phyloP scores from a whole-genome alignment of 2,113 vertebrate species.

The Zootoca vivipara region DNA sequence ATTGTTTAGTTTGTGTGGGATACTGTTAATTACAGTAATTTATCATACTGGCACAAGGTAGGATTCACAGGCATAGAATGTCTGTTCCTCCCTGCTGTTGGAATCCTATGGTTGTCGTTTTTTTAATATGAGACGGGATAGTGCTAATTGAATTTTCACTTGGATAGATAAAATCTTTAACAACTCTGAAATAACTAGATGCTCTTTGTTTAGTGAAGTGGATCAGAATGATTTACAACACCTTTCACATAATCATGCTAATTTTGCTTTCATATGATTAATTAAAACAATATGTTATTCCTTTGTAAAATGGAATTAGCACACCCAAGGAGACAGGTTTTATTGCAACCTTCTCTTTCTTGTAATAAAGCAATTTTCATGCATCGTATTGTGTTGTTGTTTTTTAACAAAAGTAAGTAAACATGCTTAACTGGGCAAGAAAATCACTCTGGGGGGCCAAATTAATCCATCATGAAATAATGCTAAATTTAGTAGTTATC shows the following conservation, averaged over 20 bases:
- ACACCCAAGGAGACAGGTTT: slow-evolving; percentile 72
- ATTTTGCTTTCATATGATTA: slow-evolving; percentile 83
- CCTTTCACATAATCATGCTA: slow-evolving; percentile 81
- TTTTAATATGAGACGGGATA: slow-evolving; percentile 73
- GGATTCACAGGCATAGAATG: slow-evolving; percentile 73
- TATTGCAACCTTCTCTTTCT: slow-evolving; percentile 70
- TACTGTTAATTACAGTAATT: slow-evolving; percentile 86
- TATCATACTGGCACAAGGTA: slow-evolving; percentile 83
- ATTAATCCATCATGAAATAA: neutral
- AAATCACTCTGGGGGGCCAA: slow-evolving; percentile 23
- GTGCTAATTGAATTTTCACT: slow-evolving; percentile 84
- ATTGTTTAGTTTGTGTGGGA: slow-evolving; percentile 79
- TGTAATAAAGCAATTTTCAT: slow-evolving; percentile 65
- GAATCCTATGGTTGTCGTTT: slow-evolving; percentile 63
- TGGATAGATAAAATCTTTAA: slow-evolving; percentile 86
- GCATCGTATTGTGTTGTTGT: slow-evolving; percentile 26
- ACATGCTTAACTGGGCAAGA: slow-evolving; percentile 27
- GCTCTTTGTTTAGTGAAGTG: slow-evolving; percentile 78
- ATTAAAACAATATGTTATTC: slow-evolving; percentile 83
- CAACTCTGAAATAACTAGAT: slow-evolving; percentile 78
- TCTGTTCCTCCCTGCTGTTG: slow-evolving; percentile 66
- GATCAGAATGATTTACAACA: slow-evolving; percentile 81
- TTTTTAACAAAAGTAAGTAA: slow-evolving; percentile 51
- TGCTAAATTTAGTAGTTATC: fast-evolving
- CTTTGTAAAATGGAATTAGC: slow-evolving; percentile 76